phyloP scores from a whole-genome alignment of 2,113 vertebrate species.

The Apistogramma diplotaenia region DNA sequence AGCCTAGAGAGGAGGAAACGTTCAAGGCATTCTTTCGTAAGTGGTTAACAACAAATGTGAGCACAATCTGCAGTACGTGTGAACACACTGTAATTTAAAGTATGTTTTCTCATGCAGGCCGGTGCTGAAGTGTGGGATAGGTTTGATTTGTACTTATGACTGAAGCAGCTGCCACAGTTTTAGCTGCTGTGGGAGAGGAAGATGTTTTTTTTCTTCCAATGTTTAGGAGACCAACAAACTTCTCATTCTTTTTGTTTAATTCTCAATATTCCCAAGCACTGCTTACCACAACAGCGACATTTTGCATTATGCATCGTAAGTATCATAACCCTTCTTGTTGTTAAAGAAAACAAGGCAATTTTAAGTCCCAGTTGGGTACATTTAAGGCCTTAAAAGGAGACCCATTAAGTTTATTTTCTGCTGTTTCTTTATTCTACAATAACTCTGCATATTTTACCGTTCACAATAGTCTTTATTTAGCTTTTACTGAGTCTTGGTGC shows the following conservation, averaged over 20 bases:
- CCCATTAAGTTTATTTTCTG: not conserved
- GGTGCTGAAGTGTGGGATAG: not conserved
- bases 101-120: not conserved
- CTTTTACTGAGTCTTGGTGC: not conserved
- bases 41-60: not conserved
- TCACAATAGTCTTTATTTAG: not conserved
- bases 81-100: not conserved
- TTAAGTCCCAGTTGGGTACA: not conserved
- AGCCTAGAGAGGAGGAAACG: not conserved
- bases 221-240: not conserved
- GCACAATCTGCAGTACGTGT: not conserved
- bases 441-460: not conserved
- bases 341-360: not conserved
- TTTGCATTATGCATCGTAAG: not conserved
- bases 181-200: not conserved
- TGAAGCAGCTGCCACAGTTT: constrained; percentile 43
- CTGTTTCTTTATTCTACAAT: not conserved
- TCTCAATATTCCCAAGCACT: not conserved
- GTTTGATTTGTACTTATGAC: constrained; percentile 39
- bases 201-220: not conserved
- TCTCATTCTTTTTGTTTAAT: not conserved
- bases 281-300: not conserved
- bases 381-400: not conserved
- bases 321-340: not conserved
- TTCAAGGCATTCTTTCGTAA: not conserved